Evolutionary conservation across 1,140 invertebrate genomes (phyloP).

Genomic region (Frieseomelitta varia): DNA sequence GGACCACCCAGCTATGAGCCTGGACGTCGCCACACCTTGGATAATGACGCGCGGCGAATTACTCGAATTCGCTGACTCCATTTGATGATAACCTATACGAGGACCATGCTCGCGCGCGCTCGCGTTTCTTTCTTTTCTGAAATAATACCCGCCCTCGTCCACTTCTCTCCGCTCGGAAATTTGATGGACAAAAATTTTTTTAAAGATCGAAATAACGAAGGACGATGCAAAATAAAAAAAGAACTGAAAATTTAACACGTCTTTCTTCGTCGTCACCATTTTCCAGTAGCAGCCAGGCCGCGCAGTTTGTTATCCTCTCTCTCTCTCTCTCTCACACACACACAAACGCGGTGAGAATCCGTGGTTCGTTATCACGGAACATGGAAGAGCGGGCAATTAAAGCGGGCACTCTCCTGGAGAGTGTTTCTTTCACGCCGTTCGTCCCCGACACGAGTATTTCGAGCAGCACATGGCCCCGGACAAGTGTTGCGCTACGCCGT

Average conservation of each 20-base stretch:
- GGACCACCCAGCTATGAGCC: slow-evolving; percentile 74
- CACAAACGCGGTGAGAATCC: background rate
- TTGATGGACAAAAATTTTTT: background rate
- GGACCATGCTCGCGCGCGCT: slow-evolving; percentile 45
- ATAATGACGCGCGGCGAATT: slow-evolving; percentile 76
- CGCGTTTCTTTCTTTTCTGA: slow-evolving; percentile 5
- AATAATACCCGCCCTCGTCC: background rate
- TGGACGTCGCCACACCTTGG: slow-evolving; percentile 75
- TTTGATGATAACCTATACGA: slow-evolving; percentile 66
- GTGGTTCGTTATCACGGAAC: background rate
- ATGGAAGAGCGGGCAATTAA: slow-evolving; percentile 35
- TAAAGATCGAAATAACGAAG: background rate
- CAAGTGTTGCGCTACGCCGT: slow-evolving; percentile 51
- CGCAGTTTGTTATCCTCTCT: slow-evolving; percentile 6
- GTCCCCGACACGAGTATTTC: slow-evolving; percentile 26
- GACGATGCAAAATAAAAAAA: background rate
- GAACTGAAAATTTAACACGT: background rate
- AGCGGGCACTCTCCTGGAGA: slow-evolving; percentile 5
- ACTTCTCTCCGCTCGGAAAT: background rate
- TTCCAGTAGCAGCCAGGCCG: background rate
- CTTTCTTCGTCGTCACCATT: background rate
- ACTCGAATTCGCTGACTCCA: slow-evolving; percentile 66
- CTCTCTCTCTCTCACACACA: background rate
- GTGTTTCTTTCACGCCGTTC: slow-evolving; percentile 46
- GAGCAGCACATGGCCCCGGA: slow-evolving; percentile 39